Percentiles rank a stretch among this genome's conserved stretches.
These are phyloP conservation scores for Eristalis tenax DNA, from an alignment of 2,888 invertebrate species.

Conservation along the genomic window DNA sequence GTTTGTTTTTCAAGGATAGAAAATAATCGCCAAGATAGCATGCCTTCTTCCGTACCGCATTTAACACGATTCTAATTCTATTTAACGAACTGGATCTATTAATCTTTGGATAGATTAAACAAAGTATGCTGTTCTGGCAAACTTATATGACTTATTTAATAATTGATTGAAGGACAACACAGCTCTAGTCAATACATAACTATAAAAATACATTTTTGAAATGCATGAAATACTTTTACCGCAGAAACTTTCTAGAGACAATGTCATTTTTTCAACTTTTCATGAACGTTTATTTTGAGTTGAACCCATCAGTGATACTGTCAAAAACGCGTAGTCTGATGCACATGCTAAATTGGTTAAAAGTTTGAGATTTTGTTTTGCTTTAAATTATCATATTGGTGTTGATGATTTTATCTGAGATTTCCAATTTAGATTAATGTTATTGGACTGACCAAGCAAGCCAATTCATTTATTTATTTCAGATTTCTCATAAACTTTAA, in stretches of 20 bases:
- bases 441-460: not conserved
- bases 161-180: conserved; percentile 49
- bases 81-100: conserved; percentile 13
- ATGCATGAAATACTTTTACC: conserved; percentile 41
- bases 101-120: conserved; percentile 35
- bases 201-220: conserved; percentile 53
- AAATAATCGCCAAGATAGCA: not conserved
- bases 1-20: not conserved
- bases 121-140: conserved; percentile 9
- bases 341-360: not conserved
- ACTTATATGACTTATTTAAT: conserved; percentile 27
- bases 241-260: not conserved
- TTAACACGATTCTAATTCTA: conserved; percentile 26
- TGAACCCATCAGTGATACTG: not conserved
- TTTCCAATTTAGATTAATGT: not conserved
- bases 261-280: conserved; percentile 13
- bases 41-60: conserved; percentile 32
- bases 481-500: conserved; percentile 27
- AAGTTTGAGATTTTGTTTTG: not conserved
- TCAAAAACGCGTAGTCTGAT: not conserved
- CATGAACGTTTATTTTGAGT: not conserved
- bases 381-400: too few species aligned
- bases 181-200: conserved; percentile 64
- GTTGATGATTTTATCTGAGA: not conserved
- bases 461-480: not conserved